Percentiles rank a stretch among this genome's conserved stretches.
Conservation (phyloP, 2,113 vertebrate genomes). For the Ochotona princeps region DNA sequence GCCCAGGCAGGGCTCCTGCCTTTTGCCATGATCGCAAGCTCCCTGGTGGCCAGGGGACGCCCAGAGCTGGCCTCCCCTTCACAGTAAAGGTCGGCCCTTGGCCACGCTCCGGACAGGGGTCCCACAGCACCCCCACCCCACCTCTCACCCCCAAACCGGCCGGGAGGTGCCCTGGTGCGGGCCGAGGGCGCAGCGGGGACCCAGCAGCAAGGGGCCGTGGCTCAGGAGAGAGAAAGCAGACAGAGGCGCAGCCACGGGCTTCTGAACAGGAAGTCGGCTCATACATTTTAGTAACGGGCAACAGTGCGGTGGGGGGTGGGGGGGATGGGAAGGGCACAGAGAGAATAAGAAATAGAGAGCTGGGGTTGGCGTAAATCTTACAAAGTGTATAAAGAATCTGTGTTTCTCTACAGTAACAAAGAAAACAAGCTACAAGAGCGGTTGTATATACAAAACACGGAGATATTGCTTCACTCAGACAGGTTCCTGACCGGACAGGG, state of each 20-base stretch:
- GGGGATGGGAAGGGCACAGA: slow-evolving; percentile 58
- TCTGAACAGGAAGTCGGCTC: slow-evolving; percentile 78
- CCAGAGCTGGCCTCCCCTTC: no score
- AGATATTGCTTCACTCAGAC: slow-evolving; percentile 88
- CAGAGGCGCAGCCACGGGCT: slow-evolving; percentile 75
- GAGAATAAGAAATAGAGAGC: slow-evolving; percentile 81
- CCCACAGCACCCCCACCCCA: no score
- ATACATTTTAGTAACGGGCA: slow-evolving; percentile 80
- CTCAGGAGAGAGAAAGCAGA: slow-evolving; percentile 72
- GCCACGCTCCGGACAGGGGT: no score
- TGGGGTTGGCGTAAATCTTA: slow-evolving; percentile 83
- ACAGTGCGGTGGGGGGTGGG: slow-evolving; percentile 66
- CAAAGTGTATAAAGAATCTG: slow-evolving; percentile 87
- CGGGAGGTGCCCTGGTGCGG: no score
- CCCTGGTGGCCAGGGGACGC: no score
- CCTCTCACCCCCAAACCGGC: no score
- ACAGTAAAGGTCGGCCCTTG: no score
- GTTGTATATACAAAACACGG: slow-evolving; percentile 86
- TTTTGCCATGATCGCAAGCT: no score
- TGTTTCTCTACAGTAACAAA: slow-evolving; percentile 87
- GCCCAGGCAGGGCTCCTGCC: no score
- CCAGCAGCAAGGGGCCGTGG: background rate
- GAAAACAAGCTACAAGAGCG: slow-evolving; percentile 84
- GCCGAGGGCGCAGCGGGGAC: no score
- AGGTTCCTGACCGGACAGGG: slow-evolving; percentile 76